Percentiles rank a stretch among this genome's conserved stretches.
These are phyloP conservation scores for Phalera bucephala DNA, from an alignment of 2,888 invertebrate species.

Conservation along the genomic window DNA sequence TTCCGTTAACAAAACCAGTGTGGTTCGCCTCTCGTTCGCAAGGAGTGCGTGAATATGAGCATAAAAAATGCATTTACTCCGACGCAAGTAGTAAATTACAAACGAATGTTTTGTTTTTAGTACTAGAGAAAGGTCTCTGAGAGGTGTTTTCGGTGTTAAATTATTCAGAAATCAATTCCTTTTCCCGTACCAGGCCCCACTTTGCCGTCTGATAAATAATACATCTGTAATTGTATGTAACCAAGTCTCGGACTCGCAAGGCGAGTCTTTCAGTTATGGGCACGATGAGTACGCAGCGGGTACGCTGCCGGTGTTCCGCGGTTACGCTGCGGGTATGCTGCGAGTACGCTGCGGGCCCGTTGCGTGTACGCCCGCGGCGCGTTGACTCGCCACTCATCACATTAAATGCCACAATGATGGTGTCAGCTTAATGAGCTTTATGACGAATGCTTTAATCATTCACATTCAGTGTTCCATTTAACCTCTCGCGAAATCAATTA, in stretches of 20 bases:
- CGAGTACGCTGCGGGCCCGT: not conserved
- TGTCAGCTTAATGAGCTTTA: slow-evolving; percentile 1
- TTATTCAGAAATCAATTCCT: slow-evolving; percentile 83
- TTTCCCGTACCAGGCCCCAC: slow-evolving; percentile 60
- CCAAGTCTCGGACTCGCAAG: slow-evolving; percentile 48
- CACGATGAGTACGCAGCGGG: no score
- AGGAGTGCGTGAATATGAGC: slow-evolving; percentile 39
- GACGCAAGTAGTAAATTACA: slow-evolving; percentile 72
- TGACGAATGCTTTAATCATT: not conserved
- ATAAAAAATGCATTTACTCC: slow-evolving; percentile 69
- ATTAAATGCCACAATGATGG: not conserved
- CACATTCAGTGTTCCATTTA: not conserved
- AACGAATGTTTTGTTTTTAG: slow-evolving; percentile 79
- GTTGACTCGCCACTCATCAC: not conserved
- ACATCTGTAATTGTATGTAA: slow-evolving; percentile 78
- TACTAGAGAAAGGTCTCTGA: slow-evolving; percentile 63
- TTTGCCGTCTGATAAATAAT: slow-evolving; percentile 72
- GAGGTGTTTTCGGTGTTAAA: slow-evolving; percentile 77
- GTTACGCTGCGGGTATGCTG: no score
- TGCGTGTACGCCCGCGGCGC: not conserved
- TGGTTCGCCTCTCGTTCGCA: slow-evolving; percentile 13
- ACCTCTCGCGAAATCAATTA: not conserved
- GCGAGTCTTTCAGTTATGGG: no score
- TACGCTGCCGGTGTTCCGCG: no score
- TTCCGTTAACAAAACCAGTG: slow-evolving; percentile 42